These are phyloP conservation scores for Falco columbarius DNA, from an alignment of 2,797 vertebrate genomes.

Conservation along the genomic window DNA sequence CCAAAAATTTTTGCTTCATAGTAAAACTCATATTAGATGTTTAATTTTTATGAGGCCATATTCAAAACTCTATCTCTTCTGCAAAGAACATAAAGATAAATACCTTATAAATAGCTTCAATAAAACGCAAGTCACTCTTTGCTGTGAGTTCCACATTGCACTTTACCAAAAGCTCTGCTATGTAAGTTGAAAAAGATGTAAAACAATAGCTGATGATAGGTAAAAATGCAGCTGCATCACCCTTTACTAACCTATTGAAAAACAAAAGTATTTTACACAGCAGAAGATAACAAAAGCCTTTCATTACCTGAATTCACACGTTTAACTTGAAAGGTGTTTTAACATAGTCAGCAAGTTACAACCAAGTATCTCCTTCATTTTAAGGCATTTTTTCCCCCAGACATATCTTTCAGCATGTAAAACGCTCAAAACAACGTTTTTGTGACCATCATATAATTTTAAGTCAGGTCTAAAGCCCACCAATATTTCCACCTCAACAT, in stretches of 20 bases:
- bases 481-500: background rate
- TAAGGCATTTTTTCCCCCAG: background rate
- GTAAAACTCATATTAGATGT: background rate
- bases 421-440: background rate
- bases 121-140: slow-evolving; percentile 92
- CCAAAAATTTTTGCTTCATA: background rate
- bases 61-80: background rate
- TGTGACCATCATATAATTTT: background rate
- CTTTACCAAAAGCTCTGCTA: slow-evolving; percentile 87
- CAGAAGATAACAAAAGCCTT: background rate
- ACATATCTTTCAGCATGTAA: background rate
- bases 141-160: slow-evolving; percentile 85
- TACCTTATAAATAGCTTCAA: slow-evolving; percentile 94
- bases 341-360: background rate
- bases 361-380: background rate
- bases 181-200: slow-evolving; percentile 87
- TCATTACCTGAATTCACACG: background rate
- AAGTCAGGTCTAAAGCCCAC: background rate
- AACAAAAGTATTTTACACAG: slow-evolving; percentile 22
- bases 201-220: slow-evolving; percentile 90
- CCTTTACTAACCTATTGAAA: slow-evolving; percentile 84
- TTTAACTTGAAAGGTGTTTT: background rate
- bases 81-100: background rate
- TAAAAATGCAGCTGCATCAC: slow-evolving; percentile 87
- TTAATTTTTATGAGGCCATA: background rate